Conservation (phyloP, 2,888 invertebrate genomes). For the Eustalomyia histrio region DNA sequence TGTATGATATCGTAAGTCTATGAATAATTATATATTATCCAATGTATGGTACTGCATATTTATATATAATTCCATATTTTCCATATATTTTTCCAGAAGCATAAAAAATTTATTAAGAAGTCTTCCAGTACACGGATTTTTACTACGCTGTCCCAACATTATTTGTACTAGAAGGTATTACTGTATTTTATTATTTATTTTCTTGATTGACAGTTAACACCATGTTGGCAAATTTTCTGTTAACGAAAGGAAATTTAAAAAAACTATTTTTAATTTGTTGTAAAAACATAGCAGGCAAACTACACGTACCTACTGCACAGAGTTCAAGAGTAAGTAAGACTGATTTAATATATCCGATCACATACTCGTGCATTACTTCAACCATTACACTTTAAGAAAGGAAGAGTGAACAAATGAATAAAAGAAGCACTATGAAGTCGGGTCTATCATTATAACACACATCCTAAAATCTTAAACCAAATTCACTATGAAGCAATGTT, state of each 20-base stretch:
- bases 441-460: conserved; percentile 21
- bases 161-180: too few relatives aligned
- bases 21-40: too few relatives aligned
- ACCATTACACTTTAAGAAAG: conserved; percentile 18
- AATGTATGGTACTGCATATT: too few relatives aligned
- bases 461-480: conserved; percentile 26
- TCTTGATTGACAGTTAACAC: neutral
- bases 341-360: conserved; percentile 8
- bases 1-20: too few relatives aligned
- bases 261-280: neutral
- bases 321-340: neutral
- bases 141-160: too few relatives aligned
- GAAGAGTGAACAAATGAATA: neutral
- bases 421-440: neutral
- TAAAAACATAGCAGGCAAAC: neutral
- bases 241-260: neutral
- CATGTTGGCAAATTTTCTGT: neutral
- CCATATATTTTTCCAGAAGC: too few relatives aligned
- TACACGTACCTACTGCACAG: neutral
- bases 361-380: conserved; percentile 18
- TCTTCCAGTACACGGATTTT: too few relatives aligned
- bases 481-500: conserved; percentile 28
- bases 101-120: too few relatives aligned
- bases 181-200: too few relatives aligned
- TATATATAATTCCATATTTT: too few relatives aligned